Conservation (phyloP, 2,797 vertebrate species). For the Pantherophis vulpinus region DNA sequence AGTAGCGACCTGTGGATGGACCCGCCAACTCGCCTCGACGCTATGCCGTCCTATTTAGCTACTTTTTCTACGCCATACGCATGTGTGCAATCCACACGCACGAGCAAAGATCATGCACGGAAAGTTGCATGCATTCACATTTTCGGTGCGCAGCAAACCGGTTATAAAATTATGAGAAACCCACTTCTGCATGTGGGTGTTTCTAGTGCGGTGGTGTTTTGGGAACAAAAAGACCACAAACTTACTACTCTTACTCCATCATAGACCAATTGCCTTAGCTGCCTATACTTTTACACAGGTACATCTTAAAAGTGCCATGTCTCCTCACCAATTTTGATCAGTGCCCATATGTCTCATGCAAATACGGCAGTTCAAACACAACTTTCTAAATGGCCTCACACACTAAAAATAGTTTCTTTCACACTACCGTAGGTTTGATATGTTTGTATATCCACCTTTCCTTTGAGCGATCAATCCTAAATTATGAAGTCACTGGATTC, state of each 20-base stretch:
- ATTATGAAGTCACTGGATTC: conserved; percentile 54
- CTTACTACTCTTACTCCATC: not conserved
- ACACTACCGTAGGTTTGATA: not conserved
- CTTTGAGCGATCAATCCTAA: not conserved
- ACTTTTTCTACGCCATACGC: too few species aligned
- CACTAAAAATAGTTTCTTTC: not conserved
- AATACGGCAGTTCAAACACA: not conserved
- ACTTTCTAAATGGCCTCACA: not conserved
- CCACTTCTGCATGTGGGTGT: not conserved
- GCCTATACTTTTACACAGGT: not conserved
- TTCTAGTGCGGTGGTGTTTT: not conserved
- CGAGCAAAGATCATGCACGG: too few species aligned
- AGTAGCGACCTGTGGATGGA: too few species aligned
- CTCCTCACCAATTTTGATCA: not conserved
- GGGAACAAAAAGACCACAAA: not conserved
- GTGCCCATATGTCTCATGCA: not conserved
- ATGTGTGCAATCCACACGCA: too few species aligned
- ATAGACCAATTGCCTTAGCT: not conserved
- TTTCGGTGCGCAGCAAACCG: too few species aligned
- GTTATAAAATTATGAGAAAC: too few species aligned
- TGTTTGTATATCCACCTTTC: too few species aligned
- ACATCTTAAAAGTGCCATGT: not conserved
- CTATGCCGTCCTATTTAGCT: too few species aligned
- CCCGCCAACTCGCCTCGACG: fast-evolving
- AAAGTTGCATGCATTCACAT: too few species aligned